Conservation (phyloP, 2,113 vertebrate genomes). For the Lophura nycthemera region DNA sequence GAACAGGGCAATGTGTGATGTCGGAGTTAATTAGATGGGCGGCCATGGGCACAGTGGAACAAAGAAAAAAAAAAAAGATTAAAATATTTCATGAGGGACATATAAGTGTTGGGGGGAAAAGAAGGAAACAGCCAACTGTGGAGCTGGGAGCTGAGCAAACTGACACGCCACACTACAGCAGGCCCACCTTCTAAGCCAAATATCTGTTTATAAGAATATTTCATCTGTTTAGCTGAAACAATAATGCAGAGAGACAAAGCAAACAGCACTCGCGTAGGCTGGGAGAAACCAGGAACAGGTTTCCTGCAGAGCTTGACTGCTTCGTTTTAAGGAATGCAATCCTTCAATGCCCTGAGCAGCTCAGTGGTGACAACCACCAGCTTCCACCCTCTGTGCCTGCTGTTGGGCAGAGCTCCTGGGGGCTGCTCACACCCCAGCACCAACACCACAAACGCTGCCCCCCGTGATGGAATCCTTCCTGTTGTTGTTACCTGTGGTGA, state of each 20-base stretch:
- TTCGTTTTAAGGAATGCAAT: neutral
- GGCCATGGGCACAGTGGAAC: neutral
- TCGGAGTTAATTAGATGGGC: slow-evolving; percentile 35
- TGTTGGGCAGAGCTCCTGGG: neutral
- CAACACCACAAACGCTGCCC: neutral
- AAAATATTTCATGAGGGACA: neutral
- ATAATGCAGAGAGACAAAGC: neutral
- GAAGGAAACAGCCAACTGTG: neutral
- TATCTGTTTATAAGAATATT: neutral
- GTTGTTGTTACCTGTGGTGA: neutral
- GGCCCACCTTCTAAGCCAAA: neutral
- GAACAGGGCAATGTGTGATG: slow-evolving; percentile 10
- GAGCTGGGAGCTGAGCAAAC: neutral
- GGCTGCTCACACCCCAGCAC: neutral
- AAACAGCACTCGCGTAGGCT: neutral
- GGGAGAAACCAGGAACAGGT: neutral
- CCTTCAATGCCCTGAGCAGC: neutral
- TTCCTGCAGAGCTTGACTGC: neutral
- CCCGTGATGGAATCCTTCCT: slow-evolving; percentile 6
- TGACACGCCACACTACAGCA: neutral
- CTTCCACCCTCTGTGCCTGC: neutral
- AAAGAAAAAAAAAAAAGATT: neutral
- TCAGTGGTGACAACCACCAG: neutral
- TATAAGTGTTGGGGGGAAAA: neutral
- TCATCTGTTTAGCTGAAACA: neutral